Evolutionary conservation across 2,113 vertebrate genomes (phyloP), one percentile per base, ranked within the genome.

Genomic region (Ptychochromis oligacanthus): DNA sequence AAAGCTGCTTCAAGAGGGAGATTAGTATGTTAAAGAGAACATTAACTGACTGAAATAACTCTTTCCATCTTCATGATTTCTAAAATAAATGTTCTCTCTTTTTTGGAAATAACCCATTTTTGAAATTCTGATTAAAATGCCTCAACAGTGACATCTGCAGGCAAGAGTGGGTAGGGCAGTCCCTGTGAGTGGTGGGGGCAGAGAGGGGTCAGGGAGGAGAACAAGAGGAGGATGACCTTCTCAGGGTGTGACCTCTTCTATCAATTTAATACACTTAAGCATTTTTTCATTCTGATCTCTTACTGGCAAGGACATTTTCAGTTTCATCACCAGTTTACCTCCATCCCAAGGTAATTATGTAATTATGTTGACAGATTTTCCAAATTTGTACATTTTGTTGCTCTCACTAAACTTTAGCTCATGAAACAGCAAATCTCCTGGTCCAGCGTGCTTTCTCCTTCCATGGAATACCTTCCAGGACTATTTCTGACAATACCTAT

Each of bases 61-160:
- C 2, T 40, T 40, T 40, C 10, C 3, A 40, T 40, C 38, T 10
- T 40, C n/a, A 3, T 40, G 10, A 40, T 40, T 40, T 40, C 3
- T 40, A 46, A 46, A 46, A 40, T 40, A 10, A 40, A 11, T 40
- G 38, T 40, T 40, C 10, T 40, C 38, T 40, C 36, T 40, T 40
- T 60, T 1, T 13, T 20, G 1, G 20, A 0, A 3, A 1, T 46
- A 7, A 64, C 0, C 22, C 1, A 40, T 1, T 40, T 40, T 40
- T 64, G 4, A 24, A 43, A 65, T 43, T 26, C 38, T 26, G 62
- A 65, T 65, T 15, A 43, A 43, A 65, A 43, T 17, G n/a, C 8
- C 38, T 22, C 38, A 43, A 65, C n/a, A 65, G 62, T 65, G 24
- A 65, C 62, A 65, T 65, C 62, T 65, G 38, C 38, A 65, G n/a